Evolutionary conservation across 2,888 invertebrate species (phyloP).

Genomic region (Acleris laterana): DNA sequence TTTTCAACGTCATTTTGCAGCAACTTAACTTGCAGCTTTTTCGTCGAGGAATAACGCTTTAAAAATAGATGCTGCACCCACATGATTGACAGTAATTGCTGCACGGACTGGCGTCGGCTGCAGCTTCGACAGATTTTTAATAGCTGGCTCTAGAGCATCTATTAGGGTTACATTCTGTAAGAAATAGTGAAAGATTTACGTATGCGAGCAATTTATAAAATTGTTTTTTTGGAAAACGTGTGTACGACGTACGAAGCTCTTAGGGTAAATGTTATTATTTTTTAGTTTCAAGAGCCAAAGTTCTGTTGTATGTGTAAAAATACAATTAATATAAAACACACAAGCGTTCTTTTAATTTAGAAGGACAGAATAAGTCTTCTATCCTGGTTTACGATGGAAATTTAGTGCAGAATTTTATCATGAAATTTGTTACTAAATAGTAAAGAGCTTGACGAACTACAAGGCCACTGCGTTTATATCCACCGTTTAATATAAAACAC

Average conservation of each 20-base stretch:
- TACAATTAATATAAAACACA: too few species aligned
- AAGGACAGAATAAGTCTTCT: background rate
- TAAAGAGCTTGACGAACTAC: background rate
- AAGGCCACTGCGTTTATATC: too few species aligned
- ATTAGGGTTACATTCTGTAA: conserved; percentile 40
- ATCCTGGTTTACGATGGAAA: conserved; percentile 11
- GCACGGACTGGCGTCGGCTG: conserved; percentile 25
- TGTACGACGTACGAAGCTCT: too few species aligned
- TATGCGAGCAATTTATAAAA: too few species aligned
- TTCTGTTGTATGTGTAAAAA: too few species aligned
- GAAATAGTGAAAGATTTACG: background rate
- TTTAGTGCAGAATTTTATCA: conserved; percentile 16
- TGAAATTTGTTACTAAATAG: conserved; percentile 15
- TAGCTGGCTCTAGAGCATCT: conserved; percentile 47
- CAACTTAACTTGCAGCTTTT: background rate
- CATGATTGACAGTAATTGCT: conserved; percentile 67
- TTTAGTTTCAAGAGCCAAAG: too few species aligned
- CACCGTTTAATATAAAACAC: too few species aligned
- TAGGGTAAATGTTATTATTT: too few species aligned
- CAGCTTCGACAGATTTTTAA: conserved; percentile 48
- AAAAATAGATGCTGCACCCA: conserved; percentile 39
- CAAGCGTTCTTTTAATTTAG: too few species aligned
- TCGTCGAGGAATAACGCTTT: background rate
- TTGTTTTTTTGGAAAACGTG: too few species aligned
- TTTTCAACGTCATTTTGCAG: background rate